Conservation (phyloP, 2,113 vertebrate genomes). For the Menura novaehollandiae region DNA sequence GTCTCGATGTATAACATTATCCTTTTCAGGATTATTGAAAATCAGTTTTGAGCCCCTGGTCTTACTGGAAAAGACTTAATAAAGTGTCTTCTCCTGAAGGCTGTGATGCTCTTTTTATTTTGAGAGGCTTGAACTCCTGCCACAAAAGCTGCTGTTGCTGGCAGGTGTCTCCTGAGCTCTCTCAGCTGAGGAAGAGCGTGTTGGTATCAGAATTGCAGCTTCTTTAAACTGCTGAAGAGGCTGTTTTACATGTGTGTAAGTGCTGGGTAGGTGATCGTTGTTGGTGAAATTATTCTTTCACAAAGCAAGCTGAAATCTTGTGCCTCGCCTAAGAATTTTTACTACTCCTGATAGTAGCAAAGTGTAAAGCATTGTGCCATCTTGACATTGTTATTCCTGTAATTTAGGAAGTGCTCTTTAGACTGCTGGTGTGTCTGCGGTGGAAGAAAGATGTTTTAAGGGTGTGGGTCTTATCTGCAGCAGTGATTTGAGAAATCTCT, state of each 20-base stretch:
- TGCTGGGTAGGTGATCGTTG: neutral
- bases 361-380: neutral
- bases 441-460: neutral
- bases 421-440: neutral
- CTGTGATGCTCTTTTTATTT: accelerated
- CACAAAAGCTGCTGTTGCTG: neutral
- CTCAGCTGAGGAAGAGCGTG: neutral
- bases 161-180: neutral
- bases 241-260: neutral
- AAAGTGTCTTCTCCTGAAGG: neutral
- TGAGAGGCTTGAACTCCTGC: neutral
- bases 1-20: neutral
- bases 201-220: neutral
- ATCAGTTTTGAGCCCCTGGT: neutral
- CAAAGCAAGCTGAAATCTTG: accelerated
- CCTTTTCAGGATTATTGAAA: neutral
- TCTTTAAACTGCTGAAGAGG: neutral
- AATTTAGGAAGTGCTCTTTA: neutral
- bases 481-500: neutral
- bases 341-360: neutral
- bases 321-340: neutral
- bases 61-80: neutral
- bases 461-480: neutral
- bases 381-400: neutral
- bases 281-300: neutral